These are phyloP conservation scores for Cryptus armator DNA, from an alignment of 2,888 invertebrate species.

Conservation along the genomic window DNA sequence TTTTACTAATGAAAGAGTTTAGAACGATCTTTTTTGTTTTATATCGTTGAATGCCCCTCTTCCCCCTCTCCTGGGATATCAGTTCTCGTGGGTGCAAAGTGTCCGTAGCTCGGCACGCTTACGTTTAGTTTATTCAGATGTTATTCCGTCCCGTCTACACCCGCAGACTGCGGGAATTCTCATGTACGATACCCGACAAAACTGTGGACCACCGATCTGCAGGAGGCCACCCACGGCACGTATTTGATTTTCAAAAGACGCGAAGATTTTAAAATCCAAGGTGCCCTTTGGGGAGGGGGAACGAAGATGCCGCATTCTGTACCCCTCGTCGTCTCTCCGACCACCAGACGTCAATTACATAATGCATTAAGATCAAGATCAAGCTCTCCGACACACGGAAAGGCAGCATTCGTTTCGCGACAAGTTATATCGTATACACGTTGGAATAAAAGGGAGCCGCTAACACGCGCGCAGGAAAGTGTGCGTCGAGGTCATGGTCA, in stretches of 20 bases:
- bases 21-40: neutral
- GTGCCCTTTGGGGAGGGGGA: constrained; percentile 42
- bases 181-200: constrained; percentile 57
- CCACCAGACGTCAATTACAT: constrained; percentile 72
- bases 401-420: neutral
- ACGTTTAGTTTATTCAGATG: constrained; percentile 76
- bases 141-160: constrained; percentile 71
- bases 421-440: neutral
- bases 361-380: constrained; percentile 72
- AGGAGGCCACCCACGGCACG: constrained; percentile 67
- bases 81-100: neutral
- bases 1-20: neutral
- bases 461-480: constrained; percentile 18
- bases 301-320: constrained; percentile 49
- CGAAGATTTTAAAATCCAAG: neutral
- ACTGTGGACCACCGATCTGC: neutral
- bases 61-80: neutral
- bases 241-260: constrained; percentile 71
- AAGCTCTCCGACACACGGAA: constrained; percentile 28
- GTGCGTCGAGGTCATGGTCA: constrained; percentile 76
- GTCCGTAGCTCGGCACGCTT: constrained; percentile 64
- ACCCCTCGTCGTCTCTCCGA: neutral
- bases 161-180: neutral
- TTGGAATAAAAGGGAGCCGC: constrained; percentile 17
- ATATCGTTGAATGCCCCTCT: neutral